These are phyloP conservation scores for Miopithecus talapoin DNA, from an alignment of 2,797 vertebrate species.

Conservation along the genomic window DNA sequence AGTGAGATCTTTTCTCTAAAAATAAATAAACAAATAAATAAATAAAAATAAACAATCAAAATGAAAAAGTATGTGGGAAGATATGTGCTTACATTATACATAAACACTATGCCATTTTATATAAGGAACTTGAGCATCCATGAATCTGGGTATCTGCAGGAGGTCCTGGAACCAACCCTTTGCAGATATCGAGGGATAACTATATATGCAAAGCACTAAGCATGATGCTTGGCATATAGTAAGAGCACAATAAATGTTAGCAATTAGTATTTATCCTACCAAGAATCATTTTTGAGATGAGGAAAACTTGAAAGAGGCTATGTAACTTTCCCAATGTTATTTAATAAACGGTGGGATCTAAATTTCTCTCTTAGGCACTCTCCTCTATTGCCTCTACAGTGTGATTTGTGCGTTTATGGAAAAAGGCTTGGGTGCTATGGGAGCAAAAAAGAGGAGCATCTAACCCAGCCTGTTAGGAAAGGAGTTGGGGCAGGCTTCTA, in stretches of 20 bases:
- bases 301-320: background rate
- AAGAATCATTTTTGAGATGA: background rate
- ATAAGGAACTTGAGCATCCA: background rate
- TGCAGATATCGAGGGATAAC: background rate
- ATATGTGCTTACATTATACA: background rate
- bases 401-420: background rate
- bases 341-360: background rate
- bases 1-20: background rate
- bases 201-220: background rate
- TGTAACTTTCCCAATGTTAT: background rate
- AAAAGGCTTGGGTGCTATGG: background rate
- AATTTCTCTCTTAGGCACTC: background rate
- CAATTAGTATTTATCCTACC: conserved; percentile 12
- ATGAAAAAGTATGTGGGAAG: background rate
- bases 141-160: background rate
- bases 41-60: background rate
- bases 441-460: background rate
- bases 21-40: background rate
- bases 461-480: background rate
- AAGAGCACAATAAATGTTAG: conserved; percentile 18
- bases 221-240: background rate
- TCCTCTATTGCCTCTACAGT: background rate
- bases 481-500: background rate
- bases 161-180: background rate
- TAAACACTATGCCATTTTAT: background rate